Percentiles rank a stretch among this genome's conserved stretches.
phyloP scores from a whole-genome alignment of 1,140 invertebrate species.

The Chymomyza costata region DNA sequence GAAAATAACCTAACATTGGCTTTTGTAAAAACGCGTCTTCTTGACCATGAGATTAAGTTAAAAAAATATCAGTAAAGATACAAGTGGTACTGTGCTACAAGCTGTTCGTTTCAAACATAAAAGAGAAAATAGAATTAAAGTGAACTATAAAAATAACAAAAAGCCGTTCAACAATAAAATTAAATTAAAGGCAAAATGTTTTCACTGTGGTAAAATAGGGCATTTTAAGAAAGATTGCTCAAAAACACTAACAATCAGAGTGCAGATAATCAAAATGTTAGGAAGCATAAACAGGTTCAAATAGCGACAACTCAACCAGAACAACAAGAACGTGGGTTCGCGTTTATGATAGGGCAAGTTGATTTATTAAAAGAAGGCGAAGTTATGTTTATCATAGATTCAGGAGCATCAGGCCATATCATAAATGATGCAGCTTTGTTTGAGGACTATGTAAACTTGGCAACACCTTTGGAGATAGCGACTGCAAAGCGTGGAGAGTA shows the following conservation, averaged over 20 bases:
- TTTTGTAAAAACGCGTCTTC: slow-evolving; percentile 72
- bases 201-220: slow-evolving; percentile 48
- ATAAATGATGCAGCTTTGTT: slow-evolving; percentile 57
- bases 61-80: slow-evolving; percentile 41
- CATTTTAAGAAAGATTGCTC: slow-evolving; percentile 51
- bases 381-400: slow-evolving; percentile 57
- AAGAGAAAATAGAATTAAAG: background rate
- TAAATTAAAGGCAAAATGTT: slow-evolving; percentile 33
- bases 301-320: slow-evolving; percentile 11
- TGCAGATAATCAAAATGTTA: slow-evolving; percentile 8
- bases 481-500: slow-evolving; percentile 26
- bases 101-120: slow-evolving; percentile 11
- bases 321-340: slow-evolving; percentile 12
- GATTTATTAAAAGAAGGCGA: slow-evolving; percentile 7
- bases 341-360: slow-evolving; percentile 21
- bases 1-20: slow-evolving; percentile 62
- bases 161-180: slow-evolving; percentile 6
- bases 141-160: slow-evolving; percentile 1
- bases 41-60: slow-evolving; percentile 74
- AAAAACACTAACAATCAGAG: slow-evolving; percentile 22
- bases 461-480: slow-evolving; percentile 11
- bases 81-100: slow-evolving; percentile 47
- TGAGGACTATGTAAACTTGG: slow-evolving; percentile 20
- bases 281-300: slow-evolving; percentile 15
- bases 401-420: slow-evolving; percentile 67